A percentile compares a stretch with the other conserved stretches of the same genome.
Conservation (phyloP, 2,888 invertebrate species). For the Cynaeus angustus region DNA sequence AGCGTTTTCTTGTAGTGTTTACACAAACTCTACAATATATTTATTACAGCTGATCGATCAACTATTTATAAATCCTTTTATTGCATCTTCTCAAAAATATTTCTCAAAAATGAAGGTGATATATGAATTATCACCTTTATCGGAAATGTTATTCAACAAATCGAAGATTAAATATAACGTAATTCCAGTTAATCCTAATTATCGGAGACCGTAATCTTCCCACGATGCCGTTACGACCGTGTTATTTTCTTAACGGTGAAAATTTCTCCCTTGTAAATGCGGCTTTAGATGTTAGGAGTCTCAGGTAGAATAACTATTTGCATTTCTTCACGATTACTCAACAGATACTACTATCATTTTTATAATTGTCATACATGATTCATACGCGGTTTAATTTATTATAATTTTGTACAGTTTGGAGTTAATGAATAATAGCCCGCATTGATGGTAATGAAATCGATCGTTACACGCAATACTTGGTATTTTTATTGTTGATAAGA, state of each 20-base stretch:
- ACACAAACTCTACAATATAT: background rate
- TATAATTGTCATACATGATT: constrained; percentile 8
- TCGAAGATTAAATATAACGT: background rate
- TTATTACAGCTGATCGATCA: background rate
- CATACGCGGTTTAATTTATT: constrained; percentile 1
- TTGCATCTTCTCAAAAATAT: no score
- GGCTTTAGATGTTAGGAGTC: constrained; percentile 5
- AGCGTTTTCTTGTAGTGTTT: constrained; percentile 12
- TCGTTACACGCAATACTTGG: background rate
- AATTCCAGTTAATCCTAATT: constrained; percentile 6
- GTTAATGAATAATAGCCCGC: constrained; percentile 11
- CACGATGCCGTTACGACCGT: background rate
- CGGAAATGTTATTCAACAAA: background rate
- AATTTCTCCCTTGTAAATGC: constrained; percentile 9
- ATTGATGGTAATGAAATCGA: constrained; percentile 26
- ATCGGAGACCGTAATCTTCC: constrained; percentile 2
- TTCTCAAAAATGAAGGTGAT: no score
- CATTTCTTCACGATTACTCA: constrained; percentile 36
- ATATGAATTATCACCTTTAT: no score
- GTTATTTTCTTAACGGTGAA: background rate
- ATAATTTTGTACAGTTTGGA: background rate
- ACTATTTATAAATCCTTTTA: no score
- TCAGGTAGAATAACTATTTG: constrained; percentile 29
- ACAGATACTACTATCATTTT: constrained; percentile 17
- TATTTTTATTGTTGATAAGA: no score